Percentiles rank a stretch among this genome's conserved stretches.
Evolutionary conservation across 2,888 invertebrate genomes (phyloP).

Genomic region (Heliconius hortense): DNA sequence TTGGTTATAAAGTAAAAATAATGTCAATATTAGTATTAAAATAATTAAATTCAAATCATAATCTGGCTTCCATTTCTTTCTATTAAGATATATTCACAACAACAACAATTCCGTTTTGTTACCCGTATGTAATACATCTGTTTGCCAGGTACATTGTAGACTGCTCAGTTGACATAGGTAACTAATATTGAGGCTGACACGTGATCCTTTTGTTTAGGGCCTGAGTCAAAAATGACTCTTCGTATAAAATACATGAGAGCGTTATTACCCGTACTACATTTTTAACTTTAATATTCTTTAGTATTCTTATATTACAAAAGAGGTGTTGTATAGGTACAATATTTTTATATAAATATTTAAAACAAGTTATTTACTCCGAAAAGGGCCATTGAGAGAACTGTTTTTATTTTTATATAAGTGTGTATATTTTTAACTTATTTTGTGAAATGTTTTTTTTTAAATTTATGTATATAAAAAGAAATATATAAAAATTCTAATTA

Average conservation of each 20-base stretch:
- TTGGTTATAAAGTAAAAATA: too few relatives aligned
- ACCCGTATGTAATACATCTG: conserved; percentile 10
- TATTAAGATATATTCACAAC: neutral
- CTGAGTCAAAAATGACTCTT: conserved; percentile 5
- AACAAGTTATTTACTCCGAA: neutral
- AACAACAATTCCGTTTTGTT: conserved; percentile 4
- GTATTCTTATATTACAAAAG: neutral
- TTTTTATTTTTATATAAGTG: neutral
- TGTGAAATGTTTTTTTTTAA: too few relatives aligned
- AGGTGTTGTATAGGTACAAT: neutral
- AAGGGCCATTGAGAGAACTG: neutral
- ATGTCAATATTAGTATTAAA: too few relatives aligned
- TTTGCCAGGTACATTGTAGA: conserved; percentile 31
- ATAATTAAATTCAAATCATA: too few relatives aligned
- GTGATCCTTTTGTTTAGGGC: conserved; percentile 22
- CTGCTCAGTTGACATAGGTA: conserved; percentile 24
- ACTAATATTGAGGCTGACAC: conserved; percentile 33
- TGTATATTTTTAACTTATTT: too few relatives aligned
- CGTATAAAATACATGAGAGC: conserved; percentile 1
- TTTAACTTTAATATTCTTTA: neutral
- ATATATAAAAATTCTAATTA: too few relatives aligned
- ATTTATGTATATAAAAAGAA: too few relatives aligned
- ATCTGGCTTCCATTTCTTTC: neutral
- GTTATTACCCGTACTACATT: conserved; percentile 9
- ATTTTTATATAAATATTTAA: conserved; percentile 4